Conservation (phyloP, 1,140 invertebrate genomes). For the Eurosta solidaginis region DNA sequence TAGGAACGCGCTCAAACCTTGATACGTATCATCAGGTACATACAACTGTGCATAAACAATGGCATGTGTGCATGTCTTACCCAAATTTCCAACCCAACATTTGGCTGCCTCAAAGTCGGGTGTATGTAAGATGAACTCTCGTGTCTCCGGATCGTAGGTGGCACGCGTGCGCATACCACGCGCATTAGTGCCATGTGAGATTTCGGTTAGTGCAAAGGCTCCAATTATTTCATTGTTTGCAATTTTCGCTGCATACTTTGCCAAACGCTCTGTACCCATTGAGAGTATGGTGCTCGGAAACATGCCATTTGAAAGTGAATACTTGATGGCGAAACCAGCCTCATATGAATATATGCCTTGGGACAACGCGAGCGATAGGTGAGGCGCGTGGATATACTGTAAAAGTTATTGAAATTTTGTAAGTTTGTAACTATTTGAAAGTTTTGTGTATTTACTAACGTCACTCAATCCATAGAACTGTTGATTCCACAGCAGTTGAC, state of each 20-base stretch:
- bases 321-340: slow-evolving; percentile 70
- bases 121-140: slow-evolving; percentile 80
- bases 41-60: slow-evolving; percentile 85
- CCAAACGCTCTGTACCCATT: slow-evolving; percentile 67
- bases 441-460: slow-evolving; percentile 46
- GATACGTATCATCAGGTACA: slow-evolving; percentile 73
- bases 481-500: slow-evolving; percentile 68
- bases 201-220: slow-evolving; percentile 85
- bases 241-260: slow-evolving; percentile 66
- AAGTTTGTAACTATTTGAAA: neutral
- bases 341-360: slow-evolving; percentile 73
- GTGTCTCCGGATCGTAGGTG: slow-evolving; percentile 73
- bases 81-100: slow-evolving; percentile 73
- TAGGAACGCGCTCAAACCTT: slow-evolving; percentile 81
- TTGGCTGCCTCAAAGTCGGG: slow-evolving; percentile 86
- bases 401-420: slow-evolving; percentile 49
- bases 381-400: slow-evolving; percentile 60
- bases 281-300: slow-evolving; percentile 64
- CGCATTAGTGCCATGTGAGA: slow-evolving; percentile 87
- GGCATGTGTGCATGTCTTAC: slow-evolving; percentile 83
- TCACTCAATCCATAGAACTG: slow-evolving; percentile 67
- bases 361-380: slow-evolving; percentile 59
- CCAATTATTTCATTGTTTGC: slow-evolving; percentile 66
- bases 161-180: slow-evolving; percentile 82
- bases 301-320: slow-evolving; percentile 66